These are phyloP conservation scores for Philopedon plagiatum DNA, from an alignment of 2,888 invertebrate genomes.

Conservation along the genomic window DNA sequence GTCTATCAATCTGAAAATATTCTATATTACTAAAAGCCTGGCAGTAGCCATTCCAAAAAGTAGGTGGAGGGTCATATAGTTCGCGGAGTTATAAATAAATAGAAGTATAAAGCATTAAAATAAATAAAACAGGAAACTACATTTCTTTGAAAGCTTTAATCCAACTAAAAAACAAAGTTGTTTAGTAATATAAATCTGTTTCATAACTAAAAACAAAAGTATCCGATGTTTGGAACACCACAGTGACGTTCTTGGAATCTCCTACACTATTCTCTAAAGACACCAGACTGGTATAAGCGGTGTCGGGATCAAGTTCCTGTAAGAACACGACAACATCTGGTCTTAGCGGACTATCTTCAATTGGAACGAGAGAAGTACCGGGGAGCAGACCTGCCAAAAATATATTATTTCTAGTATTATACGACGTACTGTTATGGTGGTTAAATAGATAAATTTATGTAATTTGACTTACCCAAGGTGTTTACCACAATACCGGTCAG, in stretches of 20 bases:
- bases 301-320: not conserved
- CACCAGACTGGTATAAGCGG: slow-evolving; percentile 29
- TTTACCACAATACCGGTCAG: slow-evolving; percentile 9
- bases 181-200: not conserved
- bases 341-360: slow-evolving; percentile 17
- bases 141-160: no score
- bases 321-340: slow-evolving; percentile 11
- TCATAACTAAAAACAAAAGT: not conserved
- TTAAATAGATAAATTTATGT: not conserved
- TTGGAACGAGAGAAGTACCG: not conserved
- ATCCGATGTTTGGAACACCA: slow-evolving; percentile 26
- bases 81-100: no score
- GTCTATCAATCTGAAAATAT: no score
- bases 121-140: no score
- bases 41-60: no score
- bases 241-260: slow-evolving; percentile 29
- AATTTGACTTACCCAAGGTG: slow-evolving; percentile 23
- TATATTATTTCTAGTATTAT: not conserved
- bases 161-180: no score
- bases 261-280: slow-evolving; percentile 30
- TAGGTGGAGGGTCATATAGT: no score
- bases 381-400: slow-evolving; percentile 4
- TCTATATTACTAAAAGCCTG: no score
- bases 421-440: no score
- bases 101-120: no score